Conservation (phyloP, 2,113 vertebrate species). For the Rattus norvegicus region DNA sequence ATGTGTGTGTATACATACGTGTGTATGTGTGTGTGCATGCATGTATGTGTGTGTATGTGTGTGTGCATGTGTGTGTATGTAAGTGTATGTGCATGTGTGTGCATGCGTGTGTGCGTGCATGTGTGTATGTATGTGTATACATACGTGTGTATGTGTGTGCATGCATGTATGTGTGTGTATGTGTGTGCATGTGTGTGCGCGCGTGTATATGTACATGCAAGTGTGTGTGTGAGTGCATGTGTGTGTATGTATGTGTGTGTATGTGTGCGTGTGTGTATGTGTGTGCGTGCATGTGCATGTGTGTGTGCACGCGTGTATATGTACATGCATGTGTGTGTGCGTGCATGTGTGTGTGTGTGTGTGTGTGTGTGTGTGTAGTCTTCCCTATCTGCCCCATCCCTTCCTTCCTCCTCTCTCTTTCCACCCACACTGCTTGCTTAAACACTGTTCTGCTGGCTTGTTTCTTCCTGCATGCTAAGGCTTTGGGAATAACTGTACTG, state of each 20-base stretch:
- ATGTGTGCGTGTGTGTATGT: not conserved
- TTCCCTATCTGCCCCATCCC: too few relatives aligned
- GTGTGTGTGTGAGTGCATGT: not conserved
- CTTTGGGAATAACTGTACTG: conserved; percentile 67
- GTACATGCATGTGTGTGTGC: not conserved
- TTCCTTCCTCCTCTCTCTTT: not conserved
- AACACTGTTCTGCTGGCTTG: not conserved
- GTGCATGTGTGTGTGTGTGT: not conserved
- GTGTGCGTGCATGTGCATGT: not conserved
- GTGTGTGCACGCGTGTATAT: too few relatives aligned
- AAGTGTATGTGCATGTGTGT: not conserved
- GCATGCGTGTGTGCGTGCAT: not conserved
- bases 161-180: not conserved
- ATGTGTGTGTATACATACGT: too few relatives aligned
- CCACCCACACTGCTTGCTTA: conserved; percentile 29
- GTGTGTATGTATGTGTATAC: not conserved
- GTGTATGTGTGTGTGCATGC: not conserved
- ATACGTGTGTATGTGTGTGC: not conserved
- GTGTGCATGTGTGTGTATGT: not conserved
- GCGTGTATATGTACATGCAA: too few relatives aligned
- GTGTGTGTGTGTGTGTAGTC: not conserved
- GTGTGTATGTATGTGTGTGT: not conserved
- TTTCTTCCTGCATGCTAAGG: not conserved
- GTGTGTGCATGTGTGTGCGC: not conserved
- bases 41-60: not conserved